Evolutionary conservation across 2,113 vertebrate species (phyloP), one percentile per base, ranked within the genome.

Genomic region (Chauna torquata): DNA sequence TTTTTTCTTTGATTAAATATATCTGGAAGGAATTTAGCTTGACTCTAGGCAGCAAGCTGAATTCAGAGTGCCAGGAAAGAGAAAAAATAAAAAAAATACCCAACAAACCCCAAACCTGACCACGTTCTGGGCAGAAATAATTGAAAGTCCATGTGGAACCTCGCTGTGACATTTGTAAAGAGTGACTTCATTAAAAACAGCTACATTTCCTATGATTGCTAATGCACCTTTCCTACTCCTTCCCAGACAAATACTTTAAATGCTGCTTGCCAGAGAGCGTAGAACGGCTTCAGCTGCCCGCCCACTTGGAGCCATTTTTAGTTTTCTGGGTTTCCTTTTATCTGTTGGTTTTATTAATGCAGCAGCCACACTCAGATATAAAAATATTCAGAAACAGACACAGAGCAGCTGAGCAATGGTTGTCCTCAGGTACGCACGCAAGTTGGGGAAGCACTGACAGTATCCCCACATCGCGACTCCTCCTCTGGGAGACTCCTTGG

Each of bases 401-500:
- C 7, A 15, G 42, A 57, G 18, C 32, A 38, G 1, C 0, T 0
- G 42, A 38, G 85, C 57, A 32, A 4, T 0, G 23, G 22, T 3
- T 12, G 14, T 45, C 50, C 49, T 24, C 23, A 11, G 55, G 32
- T 14, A 23, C n/a, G 10, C 36, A 9, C 0, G 0, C 8, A 3
- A 2, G 0, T 3, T 16, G n/a, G 9, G 36, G 52, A 59, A 30
- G 42, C 52, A 44, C 77, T 42, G 16, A 1, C 12, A 2, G 4
- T 6, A 16, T 3, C 16, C 57, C 44, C 13, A 4, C 28, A 11
- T 4, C 38, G 8, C 62, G 16, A 1, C 28, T 18, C 1, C 0
- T 34, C 32, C 52, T 30, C 40, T 2, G 4, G 13, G 30, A 55
- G 16, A 14, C 28, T 16, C 3, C 3, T 5, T 52, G 34, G 25